These are phyloP conservation scores for Drosophila mettleri DNA, from an alignment of 2,888 invertebrate genomes.

Conservation along the genomic window DNA sequence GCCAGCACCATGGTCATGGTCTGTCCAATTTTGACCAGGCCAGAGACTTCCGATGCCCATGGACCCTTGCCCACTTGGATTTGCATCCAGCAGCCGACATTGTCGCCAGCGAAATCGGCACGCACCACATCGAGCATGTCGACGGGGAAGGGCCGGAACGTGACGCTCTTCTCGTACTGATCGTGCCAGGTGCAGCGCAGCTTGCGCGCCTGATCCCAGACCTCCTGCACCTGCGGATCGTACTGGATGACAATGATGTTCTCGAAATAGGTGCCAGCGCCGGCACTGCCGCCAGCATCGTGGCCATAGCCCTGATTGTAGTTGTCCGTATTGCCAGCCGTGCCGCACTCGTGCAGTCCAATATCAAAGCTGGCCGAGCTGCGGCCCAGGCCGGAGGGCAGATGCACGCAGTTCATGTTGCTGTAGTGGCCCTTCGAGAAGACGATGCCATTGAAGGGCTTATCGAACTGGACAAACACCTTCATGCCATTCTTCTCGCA, in stretches of 20 bases:
- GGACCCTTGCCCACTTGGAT: conserved; percentile 98
- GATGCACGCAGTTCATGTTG: conserved; percentile 95
- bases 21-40: conserved; percentile 96
- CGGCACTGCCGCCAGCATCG: conserved; percentile 87
- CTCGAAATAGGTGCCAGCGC: conserved; percentile 96
- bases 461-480: conserved; percentile 96
- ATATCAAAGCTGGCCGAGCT: conserved; percentile 95
- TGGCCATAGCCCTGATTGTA: conserved; percentile 95
- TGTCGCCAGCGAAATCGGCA: conserved; percentile 97
- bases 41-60: conserved; percentile 97
- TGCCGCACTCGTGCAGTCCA: conserved; percentile 95
- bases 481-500: conserved; percentile 98
- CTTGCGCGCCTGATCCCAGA: conserved; percentile 97
- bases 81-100: conserved; percentile 99
- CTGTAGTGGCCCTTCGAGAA: conserved; percentile 98
- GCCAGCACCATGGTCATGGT: conserved; percentile 99
- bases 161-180: conserved; percentile 97
- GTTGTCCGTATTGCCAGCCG: conserved; percentile 95
- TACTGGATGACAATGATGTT: conserved; percentile 97
- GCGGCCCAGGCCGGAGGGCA: conserved; percentile 94
- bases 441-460: conserved; percentile 97
- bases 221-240: conserved; percentile 96
- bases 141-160: conserved; percentile 97
- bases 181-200: conserved; percentile 97
- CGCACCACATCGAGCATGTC: conserved; percentile 98